phyloP scores from a whole-genome alignment of 2,888 invertebrate species.

The Temnothorax ravouxi region DNA sequence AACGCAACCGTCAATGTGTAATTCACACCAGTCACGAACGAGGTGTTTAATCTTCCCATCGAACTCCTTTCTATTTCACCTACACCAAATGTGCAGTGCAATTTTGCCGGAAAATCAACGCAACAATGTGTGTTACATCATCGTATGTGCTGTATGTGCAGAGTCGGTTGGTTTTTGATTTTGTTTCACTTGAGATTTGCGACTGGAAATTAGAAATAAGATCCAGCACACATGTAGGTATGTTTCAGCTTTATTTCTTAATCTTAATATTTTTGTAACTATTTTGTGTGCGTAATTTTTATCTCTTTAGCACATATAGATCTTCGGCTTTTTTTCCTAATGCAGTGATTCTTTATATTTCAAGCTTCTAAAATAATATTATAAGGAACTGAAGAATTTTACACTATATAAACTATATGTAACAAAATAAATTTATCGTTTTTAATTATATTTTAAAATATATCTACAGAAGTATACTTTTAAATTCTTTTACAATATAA shows the following conservation, averaged over 20 bases:
- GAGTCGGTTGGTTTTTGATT: background rate
- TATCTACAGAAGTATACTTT: background rate
- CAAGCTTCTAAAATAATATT: background rate
- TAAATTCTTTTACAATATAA: background rate
- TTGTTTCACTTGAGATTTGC: background rate
- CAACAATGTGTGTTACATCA: slow-evolving; percentile 59
- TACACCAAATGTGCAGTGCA: slow-evolving; percentile 47
- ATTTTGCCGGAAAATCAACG: slow-evolving; percentile 62
- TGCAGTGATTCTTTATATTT: background rate
- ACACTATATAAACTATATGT: background rate
- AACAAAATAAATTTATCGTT: background rate
- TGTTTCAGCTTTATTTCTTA: background rate
- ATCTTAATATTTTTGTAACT: slow-evolving; percentile 2
- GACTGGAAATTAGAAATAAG: background rate
- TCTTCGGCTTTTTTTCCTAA: background rate
- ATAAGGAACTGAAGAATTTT: background rate
- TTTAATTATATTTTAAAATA: background rate
- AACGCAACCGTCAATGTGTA: background rate
- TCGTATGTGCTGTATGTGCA: background rate
- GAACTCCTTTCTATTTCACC: background rate
- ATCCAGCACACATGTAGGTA: background rate
- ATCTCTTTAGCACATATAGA: background rate
- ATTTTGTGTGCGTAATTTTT: background rate
- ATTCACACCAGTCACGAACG: slow-evolving; percentile 17
- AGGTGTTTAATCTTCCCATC: background rate